These are phyloP conservation scores for Clarias fuscus DNA, from an alignment of 2,797 vertebrate species.

Conservation along the genomic window DNA sequence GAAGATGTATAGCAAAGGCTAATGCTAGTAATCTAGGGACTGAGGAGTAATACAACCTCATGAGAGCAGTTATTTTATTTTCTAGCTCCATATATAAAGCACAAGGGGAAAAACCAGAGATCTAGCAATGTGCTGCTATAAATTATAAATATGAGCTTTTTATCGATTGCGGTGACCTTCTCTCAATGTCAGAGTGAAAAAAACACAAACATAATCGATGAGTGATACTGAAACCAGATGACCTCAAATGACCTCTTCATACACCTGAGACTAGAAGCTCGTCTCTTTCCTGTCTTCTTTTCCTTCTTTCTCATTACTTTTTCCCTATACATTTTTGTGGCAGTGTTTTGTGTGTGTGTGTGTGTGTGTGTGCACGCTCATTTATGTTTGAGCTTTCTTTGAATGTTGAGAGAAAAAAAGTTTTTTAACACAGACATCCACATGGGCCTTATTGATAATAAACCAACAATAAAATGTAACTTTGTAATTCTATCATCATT, in stretches of 20 bases:
- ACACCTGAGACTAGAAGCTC: slow-evolving; percentile 7
- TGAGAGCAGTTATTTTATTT: slow-evolving; percentile 15
- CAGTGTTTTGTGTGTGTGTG: neutral
- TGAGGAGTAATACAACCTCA: neutral
- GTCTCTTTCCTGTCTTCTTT: neutral
- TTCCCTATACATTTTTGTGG: neutral
- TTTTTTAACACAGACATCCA: neutral
- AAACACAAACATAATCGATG: neutral
- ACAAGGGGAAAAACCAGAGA: neutral
- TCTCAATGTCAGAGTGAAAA: neutral
- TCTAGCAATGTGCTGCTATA: slow-evolving; percentile 1
- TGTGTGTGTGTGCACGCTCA: neutral
- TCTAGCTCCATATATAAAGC: neutral
- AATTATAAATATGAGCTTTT: slow-evolving; percentile 27
- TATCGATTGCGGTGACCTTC: slow-evolving; percentile 10
- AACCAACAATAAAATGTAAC: neutral
- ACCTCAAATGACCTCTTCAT: neutral
- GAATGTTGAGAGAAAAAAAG: neutral
- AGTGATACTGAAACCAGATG: slow-evolving; percentile 2
- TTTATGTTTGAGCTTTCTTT: neutral
- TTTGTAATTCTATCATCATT: neutral
- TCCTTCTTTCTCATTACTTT: neutral
- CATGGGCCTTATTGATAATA: neutral
- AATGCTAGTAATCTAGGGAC: no score
- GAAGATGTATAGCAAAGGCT: neutral